Base-by-base conservation (phyloP, 2,797 vertebrate species). In the Pygocentrus nattereri region DNA sequence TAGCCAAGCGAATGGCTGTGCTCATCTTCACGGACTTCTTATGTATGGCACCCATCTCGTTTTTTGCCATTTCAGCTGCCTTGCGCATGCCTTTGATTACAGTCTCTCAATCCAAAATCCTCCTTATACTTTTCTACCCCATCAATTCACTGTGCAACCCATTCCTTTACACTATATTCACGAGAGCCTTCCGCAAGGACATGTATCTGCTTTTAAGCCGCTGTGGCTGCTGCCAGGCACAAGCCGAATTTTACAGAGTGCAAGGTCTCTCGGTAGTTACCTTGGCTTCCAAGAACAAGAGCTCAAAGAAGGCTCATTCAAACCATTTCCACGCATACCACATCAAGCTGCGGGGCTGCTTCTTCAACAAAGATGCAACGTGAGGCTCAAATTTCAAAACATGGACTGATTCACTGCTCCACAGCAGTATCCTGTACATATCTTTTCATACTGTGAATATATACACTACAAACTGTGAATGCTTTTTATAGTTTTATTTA, bases 101-200 rank as follows among this genome's bases (percentile, higher is more conserved):
- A 0, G 96, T 99, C 85, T 97, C 96, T 21, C 95, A 98, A 87
- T 97, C 97, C 0, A 99, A 98, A 92, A 96, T 98, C 87, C 88
- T 99, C 76, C 93, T 99, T 65, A 94, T 98, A 83, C 92, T 99
- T 30, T 98, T 98, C 86, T 98, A 99, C 82, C 97, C 97, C 0
- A 93, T 99, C 86, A 99, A 98, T 90, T 97, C 97, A 21, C 97
- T 97, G 0, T 97, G 97, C 84, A 99, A 98, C 87, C 97, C 97
- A 0, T 98, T 98, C 88, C 88, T 99, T 38, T 98, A 98, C 0
- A 97, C 97, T 0, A 96, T 99, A 84, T 99, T 98, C 92, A 98
- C 97, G 1, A 94, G 96, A 79, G 94, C 95, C 0, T 98, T 99
- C 89, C 93, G 91, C 80, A 95, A 93, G 85, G 97, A 99, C 64